Percentiles rank a stretch among this genome's conserved stretches.
phyloP scores from a whole-genome alignment of 1,140 invertebrate species.

The Galendromus occidentalis region DNA sequence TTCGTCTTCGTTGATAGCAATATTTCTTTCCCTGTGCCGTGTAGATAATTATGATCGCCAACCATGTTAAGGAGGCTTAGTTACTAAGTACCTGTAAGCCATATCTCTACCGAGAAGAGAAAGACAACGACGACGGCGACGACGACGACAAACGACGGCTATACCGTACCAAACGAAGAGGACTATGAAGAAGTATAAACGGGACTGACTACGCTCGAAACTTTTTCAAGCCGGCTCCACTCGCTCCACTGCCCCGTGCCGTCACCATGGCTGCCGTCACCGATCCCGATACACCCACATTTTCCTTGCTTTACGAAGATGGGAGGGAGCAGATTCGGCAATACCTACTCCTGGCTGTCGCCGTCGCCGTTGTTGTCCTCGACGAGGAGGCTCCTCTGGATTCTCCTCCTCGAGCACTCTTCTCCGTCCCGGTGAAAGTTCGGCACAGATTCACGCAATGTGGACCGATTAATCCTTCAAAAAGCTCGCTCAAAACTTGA shows the following conservation, averaged over 20 bases:
- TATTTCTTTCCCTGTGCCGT: background rate
- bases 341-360: too few species aligned
- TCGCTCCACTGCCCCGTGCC: background rate
- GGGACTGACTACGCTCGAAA: background rate
- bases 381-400: too few species aligned
- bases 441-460: too few species aligned
- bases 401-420: too few species aligned
- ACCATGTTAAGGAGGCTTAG: slow-evolving; percentile 11
- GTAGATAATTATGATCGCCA: slow-evolving; percentile 12
- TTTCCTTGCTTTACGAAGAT: too few species aligned
- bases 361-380: too few species aligned
- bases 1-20: slow-evolving; percentile 8
- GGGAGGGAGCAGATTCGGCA: too few species aligned
- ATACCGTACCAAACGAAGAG: background rate
- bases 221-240: slow-evolving; percentile 5
- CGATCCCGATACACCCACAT: too few species aligned
- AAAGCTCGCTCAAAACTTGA: too few species aligned
- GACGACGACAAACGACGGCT: background rate
- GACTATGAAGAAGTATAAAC: background rate
- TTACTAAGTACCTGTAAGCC: slow-evolving; percentile 11
- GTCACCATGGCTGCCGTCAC: too few species aligned
- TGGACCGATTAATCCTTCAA: too few species aligned
- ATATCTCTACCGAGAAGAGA: slow-evolving; percentile 8
- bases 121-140: background rate
- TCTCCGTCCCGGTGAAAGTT: too few species aligned